Evolutionary conservation across 2,113 vertebrate species (phyloP).

Genomic region (Struthidea cinerea): DNA sequence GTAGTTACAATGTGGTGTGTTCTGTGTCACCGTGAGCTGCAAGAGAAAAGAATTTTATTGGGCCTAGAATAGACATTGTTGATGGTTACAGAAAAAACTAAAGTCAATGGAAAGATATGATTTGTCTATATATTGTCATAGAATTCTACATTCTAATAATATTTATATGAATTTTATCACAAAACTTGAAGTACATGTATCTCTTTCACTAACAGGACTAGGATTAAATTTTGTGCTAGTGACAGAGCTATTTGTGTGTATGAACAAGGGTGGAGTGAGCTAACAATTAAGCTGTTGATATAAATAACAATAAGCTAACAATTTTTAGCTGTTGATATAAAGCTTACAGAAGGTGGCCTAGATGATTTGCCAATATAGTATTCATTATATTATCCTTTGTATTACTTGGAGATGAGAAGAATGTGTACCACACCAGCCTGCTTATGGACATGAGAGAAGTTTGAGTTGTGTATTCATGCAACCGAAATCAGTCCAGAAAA

Average conservation of each 20-base stretch:
- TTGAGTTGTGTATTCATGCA: not conserved
- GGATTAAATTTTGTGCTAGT: not conserved
- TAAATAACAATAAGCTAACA: not conserved
- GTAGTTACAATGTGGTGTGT: not conserved
- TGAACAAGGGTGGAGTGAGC: not conserved
- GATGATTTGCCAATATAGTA: not conserved
- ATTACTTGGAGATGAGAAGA: not conserved
- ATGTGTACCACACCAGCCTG: not conserved
- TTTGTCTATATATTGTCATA: not conserved
- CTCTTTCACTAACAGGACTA: not conserved
- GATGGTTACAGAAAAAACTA: not conserved
- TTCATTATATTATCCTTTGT: not conserved
- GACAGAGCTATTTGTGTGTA: not conserved
- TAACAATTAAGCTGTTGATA: not conserved
- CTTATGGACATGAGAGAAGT: not conserved
- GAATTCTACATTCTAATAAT: not conserved
- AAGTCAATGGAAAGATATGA: not conserved
- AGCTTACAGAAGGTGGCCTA: not conserved
- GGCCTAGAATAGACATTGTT: not conserved
- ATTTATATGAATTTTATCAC: not conserved
- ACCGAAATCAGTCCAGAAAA: not conserved
- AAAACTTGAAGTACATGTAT: not conserved
- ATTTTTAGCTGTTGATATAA: not conserved
- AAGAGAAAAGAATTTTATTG: slow-evolving; percentile 3
- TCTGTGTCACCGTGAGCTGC: not conserved